These are phyloP conservation scores for Enteromius paludinosus DNA, from an alignment of 2,797 vertebrate species.

Conservation along the genomic window DNA sequence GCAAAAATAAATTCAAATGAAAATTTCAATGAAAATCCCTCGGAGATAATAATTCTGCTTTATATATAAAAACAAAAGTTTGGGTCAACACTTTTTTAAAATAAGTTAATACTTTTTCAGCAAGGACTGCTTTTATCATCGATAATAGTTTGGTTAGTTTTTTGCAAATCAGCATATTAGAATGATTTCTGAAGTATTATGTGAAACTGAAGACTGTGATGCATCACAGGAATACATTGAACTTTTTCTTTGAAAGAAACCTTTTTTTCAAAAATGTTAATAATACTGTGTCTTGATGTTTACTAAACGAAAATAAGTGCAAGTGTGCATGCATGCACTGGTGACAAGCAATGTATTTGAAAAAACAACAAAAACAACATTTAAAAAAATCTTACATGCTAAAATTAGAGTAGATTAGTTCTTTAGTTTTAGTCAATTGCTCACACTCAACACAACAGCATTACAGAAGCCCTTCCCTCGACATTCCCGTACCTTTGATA, in stretches of 20 bases:
- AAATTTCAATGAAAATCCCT: not conserved
- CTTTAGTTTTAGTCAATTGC: not conserved
- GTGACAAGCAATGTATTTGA: not conserved
- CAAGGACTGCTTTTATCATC: not conserved
- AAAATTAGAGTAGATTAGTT: not conserved
- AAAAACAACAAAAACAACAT: not conserved
- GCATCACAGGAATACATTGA: not conserved
- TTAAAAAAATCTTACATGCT: not conserved
- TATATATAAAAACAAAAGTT: not conserved
- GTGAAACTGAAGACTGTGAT: not conserved
- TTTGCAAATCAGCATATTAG: not conserved
- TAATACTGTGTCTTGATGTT: not conserved
- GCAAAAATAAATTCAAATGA: not conserved
- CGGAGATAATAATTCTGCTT: not conserved
- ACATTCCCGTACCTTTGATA: conserved; percentile 83
- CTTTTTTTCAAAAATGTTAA: not conserved
- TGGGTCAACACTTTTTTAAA: not conserved
- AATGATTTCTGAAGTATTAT: not conserved
- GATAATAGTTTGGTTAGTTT: not conserved
- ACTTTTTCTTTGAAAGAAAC: not conserved
- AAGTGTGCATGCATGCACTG: not conserved
- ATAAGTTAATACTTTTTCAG: not conserved
- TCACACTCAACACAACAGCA: too few relatives aligned
- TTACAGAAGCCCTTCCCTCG: not conserved
- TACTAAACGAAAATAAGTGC: not conserved